A percentile compares a stretch with the other conserved stretches of the same genome.
phyloP scores from a whole-genome alignment of 2,113 vertebrate genomes.

The Cricetomys ansorgei region DNA sequence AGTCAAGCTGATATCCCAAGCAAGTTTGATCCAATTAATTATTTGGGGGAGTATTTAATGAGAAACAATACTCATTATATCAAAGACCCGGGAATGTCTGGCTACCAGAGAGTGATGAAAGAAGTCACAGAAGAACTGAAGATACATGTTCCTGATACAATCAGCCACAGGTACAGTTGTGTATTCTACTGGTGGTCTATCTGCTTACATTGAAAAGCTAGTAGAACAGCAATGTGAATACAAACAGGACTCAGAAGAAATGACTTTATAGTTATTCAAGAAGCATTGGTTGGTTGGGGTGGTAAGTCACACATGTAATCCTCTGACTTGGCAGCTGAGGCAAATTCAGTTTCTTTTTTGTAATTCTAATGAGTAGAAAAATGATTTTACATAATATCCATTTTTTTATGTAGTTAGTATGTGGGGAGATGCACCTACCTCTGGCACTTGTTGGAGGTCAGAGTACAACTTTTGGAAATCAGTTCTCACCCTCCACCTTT shows the following conservation, averaged over 20 bases:
- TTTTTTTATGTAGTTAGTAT: not conserved
- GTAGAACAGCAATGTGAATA: slow-evolving; percentile 6
- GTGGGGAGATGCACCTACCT: not conserved
- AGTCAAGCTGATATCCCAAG: slow-evolving; percentile 54
- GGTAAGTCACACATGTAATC: not conserved
- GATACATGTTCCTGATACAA: slow-evolving; percentile 72
- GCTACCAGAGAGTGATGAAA: slow-evolving; percentile 85
- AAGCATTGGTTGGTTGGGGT: not conserved
- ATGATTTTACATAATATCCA: not conserved
- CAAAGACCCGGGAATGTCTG: slow-evolving; percentile 62
- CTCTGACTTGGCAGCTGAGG: not conserved
- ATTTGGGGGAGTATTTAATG: slow-evolving; percentile 89
- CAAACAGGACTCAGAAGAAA: slow-evolving; percentile 10
- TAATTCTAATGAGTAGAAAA: not conserved
- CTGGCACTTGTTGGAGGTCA: not conserved
- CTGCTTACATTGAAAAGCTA: slow-evolving; percentile 44
- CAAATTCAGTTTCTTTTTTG: not conserved
- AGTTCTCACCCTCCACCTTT: not conserved
- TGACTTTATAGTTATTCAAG: slow-evolving; percentile 13
- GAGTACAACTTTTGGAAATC: not conserved
- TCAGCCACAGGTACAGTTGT: slow-evolving; percentile 83
- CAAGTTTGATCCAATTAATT: slow-evolving; percentile 85
- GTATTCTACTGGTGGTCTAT: slow-evolving; percentile 3
- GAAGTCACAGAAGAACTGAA: slow-evolving; percentile 83
- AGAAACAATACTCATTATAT: slow-evolving; percentile 84